Conservation (phyloP, 1,140 invertebrate species). For the Drosophila lowei region DNA sequence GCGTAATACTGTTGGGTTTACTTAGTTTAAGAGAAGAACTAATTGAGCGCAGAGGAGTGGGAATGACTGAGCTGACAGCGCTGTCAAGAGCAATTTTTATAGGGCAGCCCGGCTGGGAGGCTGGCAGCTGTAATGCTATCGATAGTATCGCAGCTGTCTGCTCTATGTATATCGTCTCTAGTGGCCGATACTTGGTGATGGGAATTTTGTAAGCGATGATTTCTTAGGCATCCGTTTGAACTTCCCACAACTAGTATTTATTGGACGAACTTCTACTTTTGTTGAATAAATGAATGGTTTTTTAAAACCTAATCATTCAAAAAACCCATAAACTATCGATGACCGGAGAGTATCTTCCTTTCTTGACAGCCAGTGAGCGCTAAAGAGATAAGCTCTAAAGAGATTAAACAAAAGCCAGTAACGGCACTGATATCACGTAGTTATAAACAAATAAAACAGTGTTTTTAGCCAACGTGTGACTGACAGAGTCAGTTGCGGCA, state of each 20-base stretch:
- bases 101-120: conserved; percentile 24
- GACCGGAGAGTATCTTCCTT: background rate
- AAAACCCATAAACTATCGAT: conserved; percentile 14
- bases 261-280: background rate
- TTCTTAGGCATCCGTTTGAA: conserved; percentile 2
- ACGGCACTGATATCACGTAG: conserved; percentile 71
- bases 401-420: conserved; percentile 53
- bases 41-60: conserved; percentile 52
- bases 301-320: background rate
- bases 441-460: conserved; percentile 79
- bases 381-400: conserved; percentile 47
- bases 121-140: conserved; percentile 3
- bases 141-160: conserved; percentile 5
- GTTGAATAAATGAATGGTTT: no score
- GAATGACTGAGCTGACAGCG: conserved; percentile 67
- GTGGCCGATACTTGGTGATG: conserved; percentile 6
- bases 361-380: background rate
- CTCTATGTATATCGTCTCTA: conserved; percentile 14
- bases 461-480: conserved; percentile 67
- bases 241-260: background rate
- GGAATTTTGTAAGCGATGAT: background rate
- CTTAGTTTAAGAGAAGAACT: conserved; percentile 24
- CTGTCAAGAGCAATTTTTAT: conserved; percentile 63
- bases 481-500: conserved; percentile 58
- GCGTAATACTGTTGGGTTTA: conserved; percentile 66